Conservation (phyloP, 2,888 invertebrate genomes). For the Selenia dentaria region DNA sequence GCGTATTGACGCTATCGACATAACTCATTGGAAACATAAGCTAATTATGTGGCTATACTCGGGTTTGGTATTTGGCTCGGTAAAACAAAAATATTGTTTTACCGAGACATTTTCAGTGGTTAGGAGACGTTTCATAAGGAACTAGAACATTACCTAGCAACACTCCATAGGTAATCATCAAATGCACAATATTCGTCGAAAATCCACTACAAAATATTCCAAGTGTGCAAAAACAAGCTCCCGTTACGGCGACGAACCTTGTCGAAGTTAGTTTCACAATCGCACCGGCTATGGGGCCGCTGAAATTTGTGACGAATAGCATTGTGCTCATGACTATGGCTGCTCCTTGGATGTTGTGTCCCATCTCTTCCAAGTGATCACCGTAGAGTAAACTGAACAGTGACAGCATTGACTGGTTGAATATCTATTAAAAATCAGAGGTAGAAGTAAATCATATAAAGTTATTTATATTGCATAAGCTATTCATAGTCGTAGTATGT, state of each 20-base stretch:
- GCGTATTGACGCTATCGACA: too few species aligned
- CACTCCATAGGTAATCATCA: slow-evolving; percentile 73
- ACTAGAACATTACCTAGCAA: slow-evolving; percentile 65
- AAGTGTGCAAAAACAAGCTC: slow-evolving; percentile 63
- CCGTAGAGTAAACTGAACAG: slow-evolving; percentile 89
- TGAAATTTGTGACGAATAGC: slow-evolving; percentile 86
- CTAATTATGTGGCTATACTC: too few species aligned
- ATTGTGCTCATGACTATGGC: slow-evolving; percentile 88
- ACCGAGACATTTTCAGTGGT: too few species aligned
- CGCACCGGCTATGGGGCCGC: slow-evolving; percentile 89
- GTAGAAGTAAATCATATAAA: too few species aligned
- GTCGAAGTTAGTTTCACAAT: slow-evolving; percentile 81
- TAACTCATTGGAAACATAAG: too few species aligned
- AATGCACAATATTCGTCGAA: slow-evolving; percentile 70
- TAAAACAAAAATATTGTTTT: too few species aligned
- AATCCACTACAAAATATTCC: slow-evolving; percentile 78
- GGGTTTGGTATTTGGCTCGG: too few species aligned
- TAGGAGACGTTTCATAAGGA: too few species aligned
- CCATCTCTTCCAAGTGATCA: slow-evolving; percentile 86
- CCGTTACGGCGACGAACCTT: slow-evolving; percentile 70
- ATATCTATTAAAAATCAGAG: slow-evolving; percentile 77
- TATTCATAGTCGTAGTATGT: too few species aligned
- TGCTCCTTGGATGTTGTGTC: slow-evolving; percentile 87
- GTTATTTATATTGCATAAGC: too few species aligned
- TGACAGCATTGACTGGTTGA: slow-evolving; percentile 89